phyloP scores from a whole-genome alignment of 2,888 invertebrate genomes.

The Drosophila dives region DNA sequence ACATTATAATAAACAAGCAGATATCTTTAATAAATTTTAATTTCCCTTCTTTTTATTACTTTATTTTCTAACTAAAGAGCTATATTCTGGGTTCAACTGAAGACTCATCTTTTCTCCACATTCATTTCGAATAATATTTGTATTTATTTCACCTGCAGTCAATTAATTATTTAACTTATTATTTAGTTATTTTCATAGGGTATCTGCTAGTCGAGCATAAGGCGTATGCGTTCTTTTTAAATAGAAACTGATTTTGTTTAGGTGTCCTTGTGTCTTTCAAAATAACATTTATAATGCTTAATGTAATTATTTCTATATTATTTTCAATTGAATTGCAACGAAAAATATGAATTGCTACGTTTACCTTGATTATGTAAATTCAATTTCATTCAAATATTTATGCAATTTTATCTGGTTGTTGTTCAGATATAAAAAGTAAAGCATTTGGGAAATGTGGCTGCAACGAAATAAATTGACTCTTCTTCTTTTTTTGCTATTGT shows the following conservation, averaged over 20 bases:
- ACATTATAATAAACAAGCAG: neutral
- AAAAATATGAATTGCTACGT: neutral
- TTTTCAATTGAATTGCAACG: slow-evolving; percentile 2
- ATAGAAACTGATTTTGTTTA: neutral
- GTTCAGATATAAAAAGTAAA: neutral
- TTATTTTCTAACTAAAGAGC: no score
- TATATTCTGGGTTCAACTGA: neutral
- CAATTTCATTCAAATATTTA: slow-evolving; percentile 1
- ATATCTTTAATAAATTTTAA: neutral
- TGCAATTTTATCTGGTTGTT: neutral
- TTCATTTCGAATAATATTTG: neutral
- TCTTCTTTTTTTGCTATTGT: neutral
- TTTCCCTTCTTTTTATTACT: neutral
- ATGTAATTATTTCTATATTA: slow-evolving; percentile 3
- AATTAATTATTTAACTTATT: no score
- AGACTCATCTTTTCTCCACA: neutral
- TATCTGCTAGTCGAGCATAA: neutral
- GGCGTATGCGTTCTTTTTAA: neutral
- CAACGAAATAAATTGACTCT: neutral
- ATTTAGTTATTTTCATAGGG: neutral
- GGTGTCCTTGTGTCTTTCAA: neutral
- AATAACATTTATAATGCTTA: neutral
- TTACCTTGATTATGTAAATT: slow-evolving; percentile 4
- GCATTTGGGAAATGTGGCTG: neutral
- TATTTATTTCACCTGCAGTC: neutral